These are phyloP conservation scores for Thereva nobilitata DNA, from an alignment of 2,888 invertebrate species.

Conservation along the genomic window DNA sequence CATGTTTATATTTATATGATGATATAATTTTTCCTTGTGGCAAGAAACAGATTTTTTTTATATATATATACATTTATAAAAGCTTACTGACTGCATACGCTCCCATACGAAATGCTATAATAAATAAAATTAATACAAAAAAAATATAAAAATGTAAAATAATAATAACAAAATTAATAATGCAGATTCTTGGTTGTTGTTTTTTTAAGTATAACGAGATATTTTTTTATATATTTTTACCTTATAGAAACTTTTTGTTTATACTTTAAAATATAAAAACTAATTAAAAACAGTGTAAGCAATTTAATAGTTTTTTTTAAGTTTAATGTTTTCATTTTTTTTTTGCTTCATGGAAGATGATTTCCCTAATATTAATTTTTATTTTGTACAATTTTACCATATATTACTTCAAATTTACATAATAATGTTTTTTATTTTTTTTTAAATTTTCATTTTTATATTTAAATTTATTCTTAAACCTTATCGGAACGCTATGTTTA, in stretches of 20 bases:
- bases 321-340: conserved; percentile 9
- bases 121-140: no score
- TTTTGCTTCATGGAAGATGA: background rate
- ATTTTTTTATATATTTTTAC: no score
- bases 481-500: conserved; percentile 16
- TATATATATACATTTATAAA: conserved; percentile 16
- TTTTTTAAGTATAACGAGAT: no score
- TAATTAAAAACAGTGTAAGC: conserved; percentile 9
- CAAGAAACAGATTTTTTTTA: conserved; percentile 30
- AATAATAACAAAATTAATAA: no score
- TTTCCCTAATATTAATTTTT: conserved; percentile 19
- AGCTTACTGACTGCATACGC: background rate
- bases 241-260: no score
- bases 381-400: conserved; percentile 29
- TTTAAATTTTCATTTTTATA: conserved; percentile 21
- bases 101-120: no score
- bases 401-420: conserved; percentile 13
- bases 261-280: no score
- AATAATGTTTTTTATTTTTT: conserved; percentile 18
- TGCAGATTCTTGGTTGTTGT: no score
- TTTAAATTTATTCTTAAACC: conserved; percentile 14
- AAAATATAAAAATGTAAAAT: no score
- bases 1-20: background rate
- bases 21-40: conserved; percentile 3
- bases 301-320: background rate